Evolutionary conservation across 2,888 invertebrate species (phyloP).

Genomic region (Eupithecia abbreviata): DNA sequence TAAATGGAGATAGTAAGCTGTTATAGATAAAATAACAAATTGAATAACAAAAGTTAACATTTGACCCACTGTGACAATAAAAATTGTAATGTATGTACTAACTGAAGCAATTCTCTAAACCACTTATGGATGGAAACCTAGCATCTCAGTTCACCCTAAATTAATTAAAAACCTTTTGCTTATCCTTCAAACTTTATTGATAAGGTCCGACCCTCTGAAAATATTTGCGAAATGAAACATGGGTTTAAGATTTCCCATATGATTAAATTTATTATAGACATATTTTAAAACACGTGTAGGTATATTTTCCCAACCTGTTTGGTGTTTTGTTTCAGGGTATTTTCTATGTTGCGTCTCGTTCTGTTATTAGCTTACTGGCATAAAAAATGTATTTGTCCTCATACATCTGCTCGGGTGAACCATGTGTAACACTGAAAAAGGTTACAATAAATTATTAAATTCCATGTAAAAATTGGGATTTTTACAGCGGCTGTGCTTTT

Average conservation of each 20-base stretch:
- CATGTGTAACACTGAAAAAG: conserved; percentile 67
- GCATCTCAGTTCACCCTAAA: background rate
- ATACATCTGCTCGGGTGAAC: conserved; percentile 68
- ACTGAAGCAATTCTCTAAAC: background rate
- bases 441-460: conserved; percentile 7
- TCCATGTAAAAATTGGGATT: conserved; percentile 1
- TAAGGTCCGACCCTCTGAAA: background rate
- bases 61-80: too few species aligned
- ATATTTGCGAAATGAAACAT: conserved; percentile 1
- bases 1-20: background rate
- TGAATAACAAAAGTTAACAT: too few species aligned
- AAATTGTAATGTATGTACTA: too few species aligned
- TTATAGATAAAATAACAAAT: background rate
- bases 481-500: background rate
- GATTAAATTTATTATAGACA: background rate
- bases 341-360: conserved; percentile 13
- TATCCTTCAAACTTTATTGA: background rate
- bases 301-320: background rate
- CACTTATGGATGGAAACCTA: background rate
- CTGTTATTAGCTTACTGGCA: conserved; percentile 52
- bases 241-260: background rate
- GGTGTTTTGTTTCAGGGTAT: background rate
- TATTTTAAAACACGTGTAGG: background rate
- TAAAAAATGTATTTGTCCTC: conserved; percentile 62
- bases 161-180: background rate